Evolutionary conservation across 2,888 invertebrate genomes (phyloP), one percentile per base, ranked within the genome.

Genomic region (Oligia strigilis): DNA sequence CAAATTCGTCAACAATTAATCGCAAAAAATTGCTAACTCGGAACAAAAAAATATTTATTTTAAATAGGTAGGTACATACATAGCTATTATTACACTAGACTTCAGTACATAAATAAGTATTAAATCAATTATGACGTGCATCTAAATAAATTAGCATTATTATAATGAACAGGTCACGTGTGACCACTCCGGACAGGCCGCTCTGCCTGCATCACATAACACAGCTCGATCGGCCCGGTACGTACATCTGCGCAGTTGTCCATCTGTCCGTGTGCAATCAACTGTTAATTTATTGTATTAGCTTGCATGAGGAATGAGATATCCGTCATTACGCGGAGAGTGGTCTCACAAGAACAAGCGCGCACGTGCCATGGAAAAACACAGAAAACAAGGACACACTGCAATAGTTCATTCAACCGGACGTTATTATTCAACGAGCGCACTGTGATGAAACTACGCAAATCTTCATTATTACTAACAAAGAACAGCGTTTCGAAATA

Each of bases 381-480:
- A 96, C 97, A 96, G 95, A 96, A 96, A 96, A 97, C 97, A 97
- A 97, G 97, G 97, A 96, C 97, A 95, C 94, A 92, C 92, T 96
- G 97, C 97, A 97, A 97, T 95, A 94, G 97, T 97, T 96, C 97
- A 96, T 97, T 97, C 96, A 97, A 97, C 97, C 95, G 94, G 93
- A 93, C 94, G 94, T 96, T 96, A 95, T 96, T 96, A 97, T 97
- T 97, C 97, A 96, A 96, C 96, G 89, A 94, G 92, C 97, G 94
- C 94, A 95, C 93, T 94, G 90, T 96, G 96, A 96, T 96, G 97
- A 97, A 96, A 97, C 96, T 93, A 93, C 93, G 92, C 91, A 94
- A 93, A 95, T 95, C 94, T 94, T 95, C 94, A 96, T 95, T 96
- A 95, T 96, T 96, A 95, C 95, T 95, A 96, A 95, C 96, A 94